Evolutionary conservation across 2,888 invertebrate genomes (phyloP).

Genomic region (Scelioninae gen. 2): DNA sequence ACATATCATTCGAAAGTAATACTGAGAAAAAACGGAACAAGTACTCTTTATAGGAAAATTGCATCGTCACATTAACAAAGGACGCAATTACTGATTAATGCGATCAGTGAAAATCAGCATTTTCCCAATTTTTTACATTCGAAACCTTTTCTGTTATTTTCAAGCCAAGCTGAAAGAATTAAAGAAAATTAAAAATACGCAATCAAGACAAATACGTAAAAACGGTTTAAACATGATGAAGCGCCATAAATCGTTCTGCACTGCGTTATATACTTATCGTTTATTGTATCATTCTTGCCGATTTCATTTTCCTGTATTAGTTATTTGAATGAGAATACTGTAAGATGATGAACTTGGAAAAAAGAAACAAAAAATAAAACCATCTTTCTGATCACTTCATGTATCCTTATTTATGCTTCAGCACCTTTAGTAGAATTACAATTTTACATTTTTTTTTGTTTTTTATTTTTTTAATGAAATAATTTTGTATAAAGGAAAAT

Average conservation of each 20-base stretch:
- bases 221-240: constrained; percentile 7
- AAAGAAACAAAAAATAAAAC: constrained; percentile 54
- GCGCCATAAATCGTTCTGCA: constrained; percentile 63
- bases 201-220: too few relatives aligned
- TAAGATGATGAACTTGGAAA: constrained; percentile 64
- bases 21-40: constrained; percentile 5
- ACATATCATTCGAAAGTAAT: constrained; percentile 51
- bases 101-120: neutral
- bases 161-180: constrained; percentile 8
- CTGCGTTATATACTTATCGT: constrained; percentile 66
- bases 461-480: too few relatives aligned
- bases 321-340: constrained; percentile 68
- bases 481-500: too few relatives aligned
- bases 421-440: too few relatives aligned
- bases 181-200: too few relatives aligned
- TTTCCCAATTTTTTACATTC: constrained; percentile 5
- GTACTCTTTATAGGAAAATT: constrained; percentile 40
- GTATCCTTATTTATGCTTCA: constrained; percentile 3
- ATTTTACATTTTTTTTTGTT: too few relatives aligned
- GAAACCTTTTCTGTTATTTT: constrained; percentile 9
- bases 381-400: constrained; percentile 46
- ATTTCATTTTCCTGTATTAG: constrained; percentile 69
- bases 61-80: constrained; percentile 22
- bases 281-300: constrained; percentile 67
- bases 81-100: constrained; percentile 3